Conservation (phyloP, 2,113 vertebrate species). For the Hippocampus mohnikei region DNA sequence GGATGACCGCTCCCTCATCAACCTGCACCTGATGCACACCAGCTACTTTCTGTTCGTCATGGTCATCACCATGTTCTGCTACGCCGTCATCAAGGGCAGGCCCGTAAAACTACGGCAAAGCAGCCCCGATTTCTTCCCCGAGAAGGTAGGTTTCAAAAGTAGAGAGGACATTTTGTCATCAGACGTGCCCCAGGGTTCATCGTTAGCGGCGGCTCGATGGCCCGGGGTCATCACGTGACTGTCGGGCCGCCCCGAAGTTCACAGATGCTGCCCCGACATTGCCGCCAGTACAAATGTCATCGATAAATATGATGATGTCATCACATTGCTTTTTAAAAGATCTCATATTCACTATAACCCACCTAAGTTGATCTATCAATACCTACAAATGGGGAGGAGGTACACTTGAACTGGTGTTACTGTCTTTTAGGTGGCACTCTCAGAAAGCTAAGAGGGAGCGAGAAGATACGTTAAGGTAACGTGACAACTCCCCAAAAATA, state of each 20-base stretch:
- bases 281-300: too few relatives aligned
- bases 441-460: slow-evolving; percentile 80
- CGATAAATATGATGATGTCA: too few relatives aligned
- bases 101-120: slow-evolving; percentile 90
- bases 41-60: slow-evolving; percentile 99
- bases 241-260: too few relatives aligned
- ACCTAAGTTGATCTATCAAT: too few relatives aligned
- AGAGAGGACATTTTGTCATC: neutral
- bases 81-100: slow-evolving; percentile 95
- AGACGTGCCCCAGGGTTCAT: neutral
- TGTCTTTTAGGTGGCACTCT: slow-evolving; percentile 83
- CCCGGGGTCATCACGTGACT: too few relatives aligned
- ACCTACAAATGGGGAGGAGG: neutral
- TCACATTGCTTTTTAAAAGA: too few relatives aligned
- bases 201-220: too few relatives aligned
- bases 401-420: neutral
- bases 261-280: too few relatives aligned
- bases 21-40: slow-evolving; percentile 98
- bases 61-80: slow-evolving; percentile 99
- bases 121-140: slow-evolving; percentile 88
- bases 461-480: neutral
- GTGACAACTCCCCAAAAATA: neutral
- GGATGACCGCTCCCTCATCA: slow-evolving; percentile 98
- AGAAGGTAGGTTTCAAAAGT: slow-evolving; percentile 77
- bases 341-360: too few relatives aligned